Base-by-base conservation (phyloP, 2,113 vertebrate genomes). In the Thamnaconus septentrionalis region DNA sequence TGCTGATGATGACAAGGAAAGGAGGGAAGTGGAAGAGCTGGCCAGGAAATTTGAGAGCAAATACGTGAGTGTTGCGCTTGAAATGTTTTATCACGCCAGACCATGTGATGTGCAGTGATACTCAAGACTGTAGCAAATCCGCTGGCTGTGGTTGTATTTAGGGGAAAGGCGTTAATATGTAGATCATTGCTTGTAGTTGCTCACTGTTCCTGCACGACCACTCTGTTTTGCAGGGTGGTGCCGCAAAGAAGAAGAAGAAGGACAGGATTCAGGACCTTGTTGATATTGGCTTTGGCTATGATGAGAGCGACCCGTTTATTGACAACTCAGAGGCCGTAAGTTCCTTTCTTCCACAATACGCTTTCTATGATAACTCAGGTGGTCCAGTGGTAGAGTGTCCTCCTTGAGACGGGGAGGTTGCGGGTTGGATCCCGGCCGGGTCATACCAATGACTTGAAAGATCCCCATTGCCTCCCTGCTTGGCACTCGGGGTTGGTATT, bases 271-370 rank as follows among this genome's bases (percentile, higher is more conserved):
- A 99, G 90, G 97, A 99, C 86, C 93, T 99, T 31, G 96, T 99
- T 9, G 97, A 98, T 86, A 99, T 99, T 47, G 97, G 97, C 52
- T 98, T 95, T 18, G 97, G 97, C 67, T 99, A 98, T 7, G 97
- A 99, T 74, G 96, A 98, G 71, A 98, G 94, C 0, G 97, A 99
- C 85, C 96, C 97, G 2, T 99, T 99, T 86, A 99, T 99, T 59
- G 97, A 99, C 90, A 98, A 98, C 76, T 98, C 96, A 53, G 97
- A 98, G 79, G 96, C 97, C 60, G 97, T 99, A 88, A 98, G 97
- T 95, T 64, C 8, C 18, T 31, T 31, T 31, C 18, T 31, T 31
- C 18, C 18, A 31, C 1, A 31, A 31, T 31, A 31, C 18, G 18
- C 18, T 31, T 31, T 31, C 18, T 31, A 31, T 1, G 2, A 31